Percentiles rank a stretch among this genome's conserved stretches.
phyloP scores from a whole-genome alignment of 2,888 invertebrate species.

The Drosophila nr. medialis region DNA sequence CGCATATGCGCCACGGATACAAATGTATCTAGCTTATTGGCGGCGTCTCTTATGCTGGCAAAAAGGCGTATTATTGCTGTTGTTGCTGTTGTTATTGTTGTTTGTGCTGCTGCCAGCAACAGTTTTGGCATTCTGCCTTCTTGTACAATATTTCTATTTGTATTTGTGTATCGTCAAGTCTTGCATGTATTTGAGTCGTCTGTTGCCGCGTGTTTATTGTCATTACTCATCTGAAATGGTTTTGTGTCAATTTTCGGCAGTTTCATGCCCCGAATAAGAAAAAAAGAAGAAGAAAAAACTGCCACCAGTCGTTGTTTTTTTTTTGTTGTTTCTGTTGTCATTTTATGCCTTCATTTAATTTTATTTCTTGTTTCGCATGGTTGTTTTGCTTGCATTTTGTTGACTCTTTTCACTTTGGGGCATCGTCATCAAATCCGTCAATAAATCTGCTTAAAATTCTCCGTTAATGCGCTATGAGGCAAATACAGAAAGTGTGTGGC shows the following conservation, averaged over 20 bases:
- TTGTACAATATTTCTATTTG: conserved; percentile 26
- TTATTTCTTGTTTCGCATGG: conserved; percentile 39
- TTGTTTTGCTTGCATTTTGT: conserved; percentile 67
- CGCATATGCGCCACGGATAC: conserved; percentile 68
- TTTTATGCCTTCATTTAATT: conserved; percentile 37
- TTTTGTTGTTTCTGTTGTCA: conserved; percentile 13
- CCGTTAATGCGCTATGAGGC: conserved; percentile 31
- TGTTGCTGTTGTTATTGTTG: not conserved
- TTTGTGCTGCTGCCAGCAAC: conserved; percentile 52
- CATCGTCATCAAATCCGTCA: conserved; percentile 55
- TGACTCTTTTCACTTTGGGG: conserved; percentile 15
- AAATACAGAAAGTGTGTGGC: conserved; percentile 14
- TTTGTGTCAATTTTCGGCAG: conserved; percentile 60
- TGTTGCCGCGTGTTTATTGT: conserved; percentile 60
- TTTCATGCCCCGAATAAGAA: conserved; percentile 13
- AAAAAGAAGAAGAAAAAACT: conserved; percentile 5
- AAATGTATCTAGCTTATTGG: conserved; percentile 68
- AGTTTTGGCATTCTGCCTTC: conserved; percentile 52
- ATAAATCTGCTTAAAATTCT: conserved; percentile 42
- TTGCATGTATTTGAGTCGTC: conserved; percentile 7
- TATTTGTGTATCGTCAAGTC: conserved; percentile 27
- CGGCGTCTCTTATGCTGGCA: conserved; percentile 49
- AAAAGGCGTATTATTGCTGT: conserved; percentile 38
- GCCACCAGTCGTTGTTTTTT: conserved; percentile 14
- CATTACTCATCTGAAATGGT: conserved; percentile 75